These are phyloP conservation scores for Anarsia innoxiella DNA, from an alignment of 2,888 invertebrate genomes.

Conservation along the genomic window DNA sequence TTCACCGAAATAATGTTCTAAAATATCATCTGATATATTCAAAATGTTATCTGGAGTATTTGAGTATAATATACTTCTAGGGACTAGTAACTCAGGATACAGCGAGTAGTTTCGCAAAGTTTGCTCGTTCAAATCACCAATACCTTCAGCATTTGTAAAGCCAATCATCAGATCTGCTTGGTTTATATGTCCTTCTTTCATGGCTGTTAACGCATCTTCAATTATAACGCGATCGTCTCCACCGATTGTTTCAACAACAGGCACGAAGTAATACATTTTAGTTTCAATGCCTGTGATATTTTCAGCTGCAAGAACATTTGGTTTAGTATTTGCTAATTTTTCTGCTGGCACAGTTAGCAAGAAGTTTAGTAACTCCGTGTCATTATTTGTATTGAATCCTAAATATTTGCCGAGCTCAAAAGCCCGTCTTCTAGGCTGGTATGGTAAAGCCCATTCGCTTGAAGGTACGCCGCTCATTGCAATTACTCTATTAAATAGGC, in stretches of 20 bases:
- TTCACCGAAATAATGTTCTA: constrained; percentile 25
- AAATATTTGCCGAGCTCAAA: constrained; percentile 25
- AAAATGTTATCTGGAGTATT: constrained; percentile 22
- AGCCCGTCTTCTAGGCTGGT: constrained; percentile 24
- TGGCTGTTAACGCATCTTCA: constrained; percentile 25
- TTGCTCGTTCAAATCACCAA: constrained; percentile 10
- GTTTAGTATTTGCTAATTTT: constrained; percentile 17
- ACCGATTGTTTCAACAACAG: constrained; percentile 42
- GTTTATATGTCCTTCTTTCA: constrained; percentile 55
- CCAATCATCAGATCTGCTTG: constrained; percentile 81
- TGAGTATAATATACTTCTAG: constrained; percentile 24
- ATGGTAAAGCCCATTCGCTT: constrained; percentile 25
- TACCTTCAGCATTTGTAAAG: constrained; percentile 77
- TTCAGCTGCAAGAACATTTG: constrained; percentile 28
- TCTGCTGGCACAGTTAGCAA: constrained; percentile 25
- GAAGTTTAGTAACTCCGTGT: constrained; percentile 25
- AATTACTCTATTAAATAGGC: constrained; percentile 38
- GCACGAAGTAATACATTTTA: constrained; percentile 35
- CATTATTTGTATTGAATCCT: constrained; percentile 25
- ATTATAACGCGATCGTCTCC: constrained; percentile 34
- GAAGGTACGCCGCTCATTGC: constrained; percentile 38
- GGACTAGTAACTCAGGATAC: constrained; percentile 26
- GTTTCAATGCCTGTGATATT: constrained; percentile 21
- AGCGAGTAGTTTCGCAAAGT: constrained; percentile 17
- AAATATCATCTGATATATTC: constrained; percentile 23